Conservation (phyloP, 2,888 invertebrate species). For the Rhodophaea formosa region DNA sequence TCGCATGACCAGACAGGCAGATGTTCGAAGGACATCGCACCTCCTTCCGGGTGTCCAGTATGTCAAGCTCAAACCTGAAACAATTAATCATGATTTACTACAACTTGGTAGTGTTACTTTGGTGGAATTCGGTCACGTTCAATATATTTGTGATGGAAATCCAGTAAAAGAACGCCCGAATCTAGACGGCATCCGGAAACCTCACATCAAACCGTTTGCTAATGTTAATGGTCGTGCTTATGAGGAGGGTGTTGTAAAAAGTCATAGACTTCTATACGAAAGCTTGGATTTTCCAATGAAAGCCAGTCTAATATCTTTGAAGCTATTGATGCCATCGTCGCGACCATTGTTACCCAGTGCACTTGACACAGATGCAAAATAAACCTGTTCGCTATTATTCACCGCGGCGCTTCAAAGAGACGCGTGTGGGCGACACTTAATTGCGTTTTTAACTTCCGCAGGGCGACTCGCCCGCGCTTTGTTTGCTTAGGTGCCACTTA, state of each 20-base stretch:
- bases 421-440: conserved; percentile 55
- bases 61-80: too few relatives aligned
- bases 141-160: too few relatives aligned
- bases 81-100: too few relatives aligned
- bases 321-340: background rate
- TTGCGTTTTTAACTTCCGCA: conserved; percentile 46
- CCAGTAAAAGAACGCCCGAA: too few relatives aligned
- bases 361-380: conserved; percentile 27
- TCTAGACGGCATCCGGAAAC: too few relatives aligned
- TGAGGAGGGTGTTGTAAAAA: too few relatives aligned
- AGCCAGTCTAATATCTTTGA: background rate
- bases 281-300: too few relatives aligned
- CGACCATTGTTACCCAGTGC: conserved; percentile 25
- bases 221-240: too few relatives aligned
- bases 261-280: too few relatives aligned
- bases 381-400: conserved; percentile 28
- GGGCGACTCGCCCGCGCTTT: conserved; percentile 43
- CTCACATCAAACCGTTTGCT: too few relatives aligned
- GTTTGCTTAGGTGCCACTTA: background rate
- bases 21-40: background rate
- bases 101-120: too few relatives aligned
- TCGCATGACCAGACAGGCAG: background rate
- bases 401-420: conserved; percentile 45
- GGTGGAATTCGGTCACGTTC: too few relatives aligned
- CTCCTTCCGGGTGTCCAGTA: background rate